phyloP scores from a whole-genome alignment of 2,797 vertebrate genomes.

The Taeniopygia guttata region DNA sequence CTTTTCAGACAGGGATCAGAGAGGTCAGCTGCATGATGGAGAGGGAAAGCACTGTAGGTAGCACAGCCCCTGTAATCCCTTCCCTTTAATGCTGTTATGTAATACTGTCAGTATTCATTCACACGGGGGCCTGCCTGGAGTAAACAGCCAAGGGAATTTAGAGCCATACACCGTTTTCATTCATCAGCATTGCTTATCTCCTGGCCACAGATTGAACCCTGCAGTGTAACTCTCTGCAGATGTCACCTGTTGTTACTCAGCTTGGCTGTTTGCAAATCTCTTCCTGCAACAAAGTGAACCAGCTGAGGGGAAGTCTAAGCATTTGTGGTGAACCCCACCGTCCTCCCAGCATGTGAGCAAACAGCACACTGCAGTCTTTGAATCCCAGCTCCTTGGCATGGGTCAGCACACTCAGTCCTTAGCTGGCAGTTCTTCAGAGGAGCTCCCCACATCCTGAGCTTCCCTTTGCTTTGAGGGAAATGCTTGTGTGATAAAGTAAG shows the following conservation, averaged over 20 bases:
- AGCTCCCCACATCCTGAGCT: not conserved
- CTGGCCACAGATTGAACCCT: conserved; percentile 4
- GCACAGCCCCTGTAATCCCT: conserved; percentile 19
- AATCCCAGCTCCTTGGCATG: not conserved
- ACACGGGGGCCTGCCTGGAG: not conserved
- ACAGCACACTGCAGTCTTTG: not conserved
- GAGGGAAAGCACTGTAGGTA: conserved; percentile 30
- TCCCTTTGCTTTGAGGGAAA: not conserved
- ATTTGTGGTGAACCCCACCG: not conserved
- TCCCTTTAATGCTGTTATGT: conserved; percentile 50
- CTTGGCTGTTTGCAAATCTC: not conserved
- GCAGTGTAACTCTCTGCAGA: not conserved
- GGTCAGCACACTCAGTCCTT: not conserved
- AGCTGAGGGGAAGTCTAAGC: not conserved
- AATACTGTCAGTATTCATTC: conserved; percentile 53
- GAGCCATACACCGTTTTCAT: conserved; percentile 28
- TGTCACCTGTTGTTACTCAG: not conserved
- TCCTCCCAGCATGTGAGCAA: not conserved
- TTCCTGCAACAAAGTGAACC: not conserved
- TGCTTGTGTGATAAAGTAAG: not conserved
- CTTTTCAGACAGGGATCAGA: conserved; percentile 1
- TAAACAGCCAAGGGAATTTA: conserved; percentile 30
- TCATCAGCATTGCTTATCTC: conserved; percentile 30
- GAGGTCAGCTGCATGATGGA: conserved; percentile 13
- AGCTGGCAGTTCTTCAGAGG: not conserved